Conservation (phyloP, 2,888 invertebrate species). For the Xylophagus ater region DNA sequence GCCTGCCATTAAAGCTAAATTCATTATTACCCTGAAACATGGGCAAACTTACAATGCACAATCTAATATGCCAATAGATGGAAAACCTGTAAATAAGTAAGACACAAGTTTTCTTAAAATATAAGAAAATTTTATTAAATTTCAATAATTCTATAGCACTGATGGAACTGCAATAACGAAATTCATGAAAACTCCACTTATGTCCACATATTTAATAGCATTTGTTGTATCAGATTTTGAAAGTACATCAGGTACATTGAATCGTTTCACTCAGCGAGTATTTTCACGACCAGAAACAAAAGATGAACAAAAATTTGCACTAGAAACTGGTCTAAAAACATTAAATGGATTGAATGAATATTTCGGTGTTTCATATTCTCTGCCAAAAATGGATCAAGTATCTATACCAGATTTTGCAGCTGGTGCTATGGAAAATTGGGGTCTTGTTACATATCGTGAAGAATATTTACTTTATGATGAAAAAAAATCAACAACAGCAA, state of each 20-base stretch:
- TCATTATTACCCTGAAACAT: constrained; percentile 29
- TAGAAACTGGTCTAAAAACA: constrained; percentile 59
- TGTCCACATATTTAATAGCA: constrained; percentile 73
- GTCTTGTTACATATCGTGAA: constrained; percentile 54
- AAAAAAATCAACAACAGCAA: constrained; percentile 26
- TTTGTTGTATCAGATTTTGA: constrained; percentile 57
- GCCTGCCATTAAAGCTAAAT: constrained; percentile 55
- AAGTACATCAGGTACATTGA: constrained; percentile 21
- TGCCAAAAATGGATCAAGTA: constrained; percentile 79
- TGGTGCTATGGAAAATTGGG: constrained; percentile 93
- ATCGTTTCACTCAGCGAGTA: constrained; percentile 26
- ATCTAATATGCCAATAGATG: constrained; percentile 41
- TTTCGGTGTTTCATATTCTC: constrained; percentile 59
- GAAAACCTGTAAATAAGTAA: constrained; percentile 17
- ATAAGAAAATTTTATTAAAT: not conserved
- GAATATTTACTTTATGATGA: constrained; percentile 30
- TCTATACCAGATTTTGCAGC: constrained; percentile 74
- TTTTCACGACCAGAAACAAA: constrained; percentile 30
- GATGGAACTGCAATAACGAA: constrained; percentile 23
- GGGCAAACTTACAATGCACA: constrained; percentile 28
- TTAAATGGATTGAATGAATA: constrained; percentile 57
- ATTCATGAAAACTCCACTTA: constrained; percentile 43
- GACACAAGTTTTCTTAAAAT: constrained; percentile 6
- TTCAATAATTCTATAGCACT: not conserved
- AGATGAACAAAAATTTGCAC: constrained; percentile 50